Percentiles rank a stretch among this genome's conserved stretches.
phyloP scores from a whole-genome alignment of 2,113 vertebrate species.

The Lethenteron camtschaticum region DNA sequence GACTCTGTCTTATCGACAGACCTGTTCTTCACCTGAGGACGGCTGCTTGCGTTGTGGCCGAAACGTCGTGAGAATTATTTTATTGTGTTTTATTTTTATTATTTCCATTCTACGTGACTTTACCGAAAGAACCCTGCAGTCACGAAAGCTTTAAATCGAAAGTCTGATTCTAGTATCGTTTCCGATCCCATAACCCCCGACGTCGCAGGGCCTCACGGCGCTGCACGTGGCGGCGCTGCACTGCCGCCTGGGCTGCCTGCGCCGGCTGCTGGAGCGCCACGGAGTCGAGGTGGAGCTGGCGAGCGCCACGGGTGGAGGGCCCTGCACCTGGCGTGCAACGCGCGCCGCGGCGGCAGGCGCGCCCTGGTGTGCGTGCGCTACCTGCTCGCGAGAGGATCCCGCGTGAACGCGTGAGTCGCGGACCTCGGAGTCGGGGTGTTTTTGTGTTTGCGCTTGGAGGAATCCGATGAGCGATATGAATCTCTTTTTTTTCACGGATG shows the following conservation, averaged over 20 bases:
- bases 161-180: too few relatives aligned
- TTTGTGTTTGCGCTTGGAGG: too few relatives aligned
- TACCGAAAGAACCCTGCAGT: too few relatives aligned
- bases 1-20: too few relatives aligned
- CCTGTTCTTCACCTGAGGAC: too few relatives aligned
- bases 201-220: conserved; percentile 3
- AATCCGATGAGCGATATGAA: too few relatives aligned
- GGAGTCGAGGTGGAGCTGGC: conserved; percentile 13
- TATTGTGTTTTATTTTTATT: too few relatives aligned
- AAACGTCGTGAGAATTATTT: too few relatives aligned
- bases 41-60: too few relatives aligned
- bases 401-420: conserved; percentile 18
- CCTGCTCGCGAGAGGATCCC: conserved; percentile 20
- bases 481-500: background rate
- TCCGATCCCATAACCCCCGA: background rate
- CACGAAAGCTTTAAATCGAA: too few relatives aligned
- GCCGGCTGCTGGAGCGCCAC: conserved; percentile 13
- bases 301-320: conserved; percentile 15
- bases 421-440: too few relatives aligned
- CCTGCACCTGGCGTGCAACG: conserved; percentile 20
- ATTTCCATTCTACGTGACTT: too few relatives aligned
- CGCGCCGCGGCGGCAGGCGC: conserved; percentile 10
- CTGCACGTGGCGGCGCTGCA: conserved; percentile 18
- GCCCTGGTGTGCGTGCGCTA: conserved; percentile 15
- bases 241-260: conserved; percentile 14